phyloP scores from a whole-genome alignment of 2,888 invertebrate genomes.

The Drosophila merina region DNA sequence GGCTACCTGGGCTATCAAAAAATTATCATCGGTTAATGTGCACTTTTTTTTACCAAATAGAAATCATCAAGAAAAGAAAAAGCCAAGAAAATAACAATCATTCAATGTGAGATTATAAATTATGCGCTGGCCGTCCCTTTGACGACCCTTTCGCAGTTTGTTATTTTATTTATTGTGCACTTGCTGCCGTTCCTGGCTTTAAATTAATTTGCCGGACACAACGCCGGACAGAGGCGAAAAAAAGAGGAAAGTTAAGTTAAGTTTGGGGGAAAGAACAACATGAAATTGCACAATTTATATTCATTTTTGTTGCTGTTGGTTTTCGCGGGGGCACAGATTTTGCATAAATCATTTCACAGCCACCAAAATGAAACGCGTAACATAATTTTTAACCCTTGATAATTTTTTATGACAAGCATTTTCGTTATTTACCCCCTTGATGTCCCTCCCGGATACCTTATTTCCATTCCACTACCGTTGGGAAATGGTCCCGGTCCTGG shows the following conservation, averaged over 20 bases:
- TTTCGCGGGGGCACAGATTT: constrained; percentile 68
- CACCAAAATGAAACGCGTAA: constrained; percentile 79
- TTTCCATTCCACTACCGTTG: constrained; percentile 10
- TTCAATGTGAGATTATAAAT: constrained; percentile 73
- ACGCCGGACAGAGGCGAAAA: constrained; percentile 42
- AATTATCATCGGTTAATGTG: constrained; percentile 59
- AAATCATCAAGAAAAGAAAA: not conserved
- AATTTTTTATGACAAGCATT: constrained; percentile 80
- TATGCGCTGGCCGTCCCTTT: constrained; percentile 52
- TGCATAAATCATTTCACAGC: constrained; percentile 77
- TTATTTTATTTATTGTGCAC: constrained; percentile 31
- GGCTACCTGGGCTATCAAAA: constrained; percentile 61
- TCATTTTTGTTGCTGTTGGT: constrained; percentile 58
- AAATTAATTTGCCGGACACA: constrained; percentile 76
- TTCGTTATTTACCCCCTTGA: constrained; percentile 60
- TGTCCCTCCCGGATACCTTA: constrained; percentile 13
- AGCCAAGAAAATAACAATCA: constrained; percentile 13
- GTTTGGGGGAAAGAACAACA: constrained; percentile 51
- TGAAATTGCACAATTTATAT: constrained; percentile 79
- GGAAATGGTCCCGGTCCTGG: not conserved
- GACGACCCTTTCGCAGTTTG: constrained; percentile 37
- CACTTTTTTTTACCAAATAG: not conserved
- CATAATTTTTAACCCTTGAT: constrained; percentile 79
- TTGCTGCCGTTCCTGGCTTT: constrained; percentile 48
- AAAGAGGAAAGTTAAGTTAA: constrained; percentile 67